phyloP scores from a whole-genome alignment of 2,113 vertebrate genomes.

The Phocoena sinus region DNA sequence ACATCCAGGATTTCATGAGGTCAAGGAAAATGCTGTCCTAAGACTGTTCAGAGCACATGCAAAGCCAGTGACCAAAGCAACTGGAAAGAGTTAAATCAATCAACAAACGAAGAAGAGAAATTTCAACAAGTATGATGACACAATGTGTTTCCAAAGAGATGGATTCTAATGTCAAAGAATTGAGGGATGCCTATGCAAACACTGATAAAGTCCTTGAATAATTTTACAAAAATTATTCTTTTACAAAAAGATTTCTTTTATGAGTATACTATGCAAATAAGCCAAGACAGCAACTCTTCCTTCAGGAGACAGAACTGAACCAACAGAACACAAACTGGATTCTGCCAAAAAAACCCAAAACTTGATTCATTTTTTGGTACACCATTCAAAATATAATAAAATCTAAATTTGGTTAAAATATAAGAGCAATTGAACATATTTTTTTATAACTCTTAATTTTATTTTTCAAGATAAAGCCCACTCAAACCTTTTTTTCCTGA shows the following conservation, averaged over 20 bases:
- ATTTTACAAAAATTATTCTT: not conserved
- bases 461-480: not conserved
- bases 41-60: not conserved
- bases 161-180: not conserved
- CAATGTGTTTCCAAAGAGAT: not conserved
- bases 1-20: not conserved
- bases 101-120: not conserved
- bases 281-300: not conserved
- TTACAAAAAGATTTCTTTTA: not conserved
- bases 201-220: not conserved
- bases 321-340: not conserved
- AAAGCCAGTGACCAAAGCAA: not conserved
- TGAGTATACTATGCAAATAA: not conserved
- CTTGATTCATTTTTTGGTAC: not conserved
- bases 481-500: not conserved
- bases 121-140: not conserved
- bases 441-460: conserved; percentile 22
- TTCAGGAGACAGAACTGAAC: not conserved
- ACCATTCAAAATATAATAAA: conserved; percentile 24
- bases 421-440: not conserved
- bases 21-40: not conserved
- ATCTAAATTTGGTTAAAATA: conserved; percentile 8
- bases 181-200: not conserved
- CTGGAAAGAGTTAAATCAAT: not conserved
- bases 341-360: not conserved